These are phyloP conservation scores for Xiphydria camelus DNA, from an alignment of 2,888 invertebrate species.

Conservation along the genomic window DNA sequence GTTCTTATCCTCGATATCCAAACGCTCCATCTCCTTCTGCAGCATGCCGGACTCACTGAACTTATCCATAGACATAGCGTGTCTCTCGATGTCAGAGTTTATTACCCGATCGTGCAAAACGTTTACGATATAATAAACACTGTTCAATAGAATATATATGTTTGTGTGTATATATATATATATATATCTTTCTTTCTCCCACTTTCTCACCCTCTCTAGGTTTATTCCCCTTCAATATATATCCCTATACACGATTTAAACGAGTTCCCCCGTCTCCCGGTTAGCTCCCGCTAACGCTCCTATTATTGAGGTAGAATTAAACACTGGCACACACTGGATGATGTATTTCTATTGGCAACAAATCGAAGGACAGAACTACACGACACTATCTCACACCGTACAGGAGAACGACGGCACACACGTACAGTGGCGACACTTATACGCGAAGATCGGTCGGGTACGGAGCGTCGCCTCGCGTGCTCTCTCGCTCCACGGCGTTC, in stretches of 20 bases:
- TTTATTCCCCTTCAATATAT: too few relatives aligned
- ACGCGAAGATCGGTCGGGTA: constrained; percentile 5
- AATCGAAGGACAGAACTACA: too few relatives aligned
- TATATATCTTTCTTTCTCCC: constrained; percentile 8
- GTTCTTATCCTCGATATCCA: constrained; percentile 55
- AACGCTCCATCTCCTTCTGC: constrained; percentile 53
- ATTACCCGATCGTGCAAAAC: too few relatives aligned
- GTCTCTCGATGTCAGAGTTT: constrained; percentile 16
- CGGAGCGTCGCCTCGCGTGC: constrained; percentile 8
- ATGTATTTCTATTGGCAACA: too few relatives aligned
- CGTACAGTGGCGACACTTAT: too few relatives aligned
- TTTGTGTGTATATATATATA: constrained; percentile 18
- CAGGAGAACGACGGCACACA: too few relatives aligned
- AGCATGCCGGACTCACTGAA: constrained; percentile 46
- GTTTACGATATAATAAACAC: too few relatives aligned
- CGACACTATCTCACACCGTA: too few relatives aligned
- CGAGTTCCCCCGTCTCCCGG: not conserved
- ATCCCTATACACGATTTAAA: too few relatives aligned
- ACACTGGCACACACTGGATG: constrained; percentile 22
- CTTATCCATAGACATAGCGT: constrained; percentile 56
- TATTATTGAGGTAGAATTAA: constrained; percentile 31
- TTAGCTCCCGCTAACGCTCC: not conserved
- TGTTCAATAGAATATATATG: constrained; percentile 24
- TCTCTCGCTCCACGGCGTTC: too few relatives aligned
- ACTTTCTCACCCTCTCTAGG: constrained; percentile 6